Evolutionary conservation across 1,140 invertebrate genomes (phyloP).

Genomic region (Andricus grossulariae): DNA sequence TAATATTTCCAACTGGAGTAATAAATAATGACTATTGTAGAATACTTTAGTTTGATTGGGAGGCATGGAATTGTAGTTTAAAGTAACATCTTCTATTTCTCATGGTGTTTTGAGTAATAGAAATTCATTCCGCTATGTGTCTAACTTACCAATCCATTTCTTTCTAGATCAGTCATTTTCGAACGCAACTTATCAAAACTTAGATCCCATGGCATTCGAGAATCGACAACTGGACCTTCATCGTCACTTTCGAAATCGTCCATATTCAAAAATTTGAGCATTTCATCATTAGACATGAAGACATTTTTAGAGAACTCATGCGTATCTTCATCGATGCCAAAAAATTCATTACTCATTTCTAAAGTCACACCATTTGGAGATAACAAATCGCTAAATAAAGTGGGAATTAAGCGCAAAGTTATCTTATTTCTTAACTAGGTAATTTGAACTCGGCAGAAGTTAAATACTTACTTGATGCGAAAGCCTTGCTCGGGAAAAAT

Average conservation of each 20-base stretch:
- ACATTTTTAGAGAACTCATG: background rate
- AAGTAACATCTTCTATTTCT: background rate
- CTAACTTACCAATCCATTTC: slow-evolving; percentile 50
- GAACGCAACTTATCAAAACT: slow-evolving; percentile 56
- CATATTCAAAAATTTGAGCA: background rate
- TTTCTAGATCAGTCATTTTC: slow-evolving; percentile 49
- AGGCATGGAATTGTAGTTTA: background rate
- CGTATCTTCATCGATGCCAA: background rate
- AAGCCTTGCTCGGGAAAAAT: no score
- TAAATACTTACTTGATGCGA: no score
- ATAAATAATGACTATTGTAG: no score
- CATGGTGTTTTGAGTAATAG: background rate
- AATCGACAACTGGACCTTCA: background rate
- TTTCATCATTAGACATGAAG: background rate
- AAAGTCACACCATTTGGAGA: background rate
- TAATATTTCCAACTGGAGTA: no score
- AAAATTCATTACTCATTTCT: background rate
- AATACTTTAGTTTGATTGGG: no score
- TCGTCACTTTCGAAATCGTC: background rate
- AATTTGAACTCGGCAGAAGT: no score
- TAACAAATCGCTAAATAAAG: background rate
- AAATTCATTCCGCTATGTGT: slow-evolving; percentile 1
- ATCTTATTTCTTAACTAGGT: no score
- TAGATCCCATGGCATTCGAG: slow-evolving; percentile 36
- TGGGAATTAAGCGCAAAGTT: no score